A percentile compares a stretch with the other conserved stretches of the same genome.
phyloP scores from a whole-genome alignment of 2,113 vertebrate genomes.

The Carlito syrichta region DNA sequence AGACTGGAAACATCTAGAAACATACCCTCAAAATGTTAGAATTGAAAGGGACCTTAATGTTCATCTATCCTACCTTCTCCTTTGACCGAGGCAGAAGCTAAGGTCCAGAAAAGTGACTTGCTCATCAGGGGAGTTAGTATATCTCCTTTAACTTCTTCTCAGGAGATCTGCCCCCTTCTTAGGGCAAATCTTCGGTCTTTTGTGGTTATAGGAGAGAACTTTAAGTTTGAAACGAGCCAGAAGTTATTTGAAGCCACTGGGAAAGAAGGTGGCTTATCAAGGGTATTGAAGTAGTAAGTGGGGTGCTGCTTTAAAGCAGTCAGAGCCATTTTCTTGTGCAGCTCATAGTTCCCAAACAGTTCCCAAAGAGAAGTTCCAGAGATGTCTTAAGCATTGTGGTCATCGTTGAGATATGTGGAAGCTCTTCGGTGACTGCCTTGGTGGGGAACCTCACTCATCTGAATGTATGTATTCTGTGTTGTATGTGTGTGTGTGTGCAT shows the following conservation, averaged over 20 bases:
- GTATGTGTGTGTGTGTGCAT: neutral
- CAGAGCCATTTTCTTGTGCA: neutral
- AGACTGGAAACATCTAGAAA: conserved; percentile 9
- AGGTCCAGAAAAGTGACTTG: neutral
- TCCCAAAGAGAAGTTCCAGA: conserved; percentile 18
- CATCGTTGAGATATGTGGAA: neutral
- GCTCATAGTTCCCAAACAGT: neutral
- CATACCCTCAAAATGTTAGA: neutral
- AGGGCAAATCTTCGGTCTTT: conserved; percentile 17
- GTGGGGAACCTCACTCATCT: conserved; percentile 1
- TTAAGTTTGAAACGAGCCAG: conserved; percentile 19
- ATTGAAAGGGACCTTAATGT: neutral
- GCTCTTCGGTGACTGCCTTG: neutral
- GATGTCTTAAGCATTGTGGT: neutral
- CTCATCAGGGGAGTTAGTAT: neutral
- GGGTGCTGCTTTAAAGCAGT: neutral
- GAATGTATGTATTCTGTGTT: conserved; percentile 23
- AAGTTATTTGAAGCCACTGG: neutral
- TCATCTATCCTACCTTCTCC: neutral
- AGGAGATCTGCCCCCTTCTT: conserved; percentile 5
- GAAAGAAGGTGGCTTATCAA: neutral
- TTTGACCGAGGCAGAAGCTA: neutral
- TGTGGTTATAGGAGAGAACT: neutral
- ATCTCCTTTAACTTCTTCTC: neutral
- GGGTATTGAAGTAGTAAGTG: neutral